Base-by-base conservation (phyloP, 2,888 invertebrate species). In the Limnephilus rhombicus region DNA sequence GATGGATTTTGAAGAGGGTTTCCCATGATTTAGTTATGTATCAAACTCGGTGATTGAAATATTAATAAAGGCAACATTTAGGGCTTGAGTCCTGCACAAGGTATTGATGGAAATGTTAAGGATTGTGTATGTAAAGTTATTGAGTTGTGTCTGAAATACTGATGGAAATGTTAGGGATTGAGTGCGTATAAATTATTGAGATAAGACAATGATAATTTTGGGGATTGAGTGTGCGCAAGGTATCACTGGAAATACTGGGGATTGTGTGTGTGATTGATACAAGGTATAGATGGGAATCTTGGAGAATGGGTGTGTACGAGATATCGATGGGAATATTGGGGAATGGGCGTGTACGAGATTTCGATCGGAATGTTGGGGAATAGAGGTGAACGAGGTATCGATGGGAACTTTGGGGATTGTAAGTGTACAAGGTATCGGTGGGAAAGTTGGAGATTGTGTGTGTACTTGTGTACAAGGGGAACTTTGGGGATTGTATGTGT, bases 11-110 rank as follows among this genome's bases (percentile, higher is more conserved):
- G 49, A 49, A 49, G 82, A 83, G 34, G 31, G 15, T 85, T 85
- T 85, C n/a, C 37, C 85, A 45, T 85, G 37, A 41, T 85, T 85
- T 85, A 41, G 37, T 41, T 85, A 41, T 41, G 85, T 85, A 85
- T 85, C 11, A 37, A 41, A 85, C 18, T 85, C 15, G 34, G 85
- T 3, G n/a, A 37, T n/a, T 41, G 37, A 85, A 45, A n/a, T 9
- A n/a, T 37, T 41, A 85, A 7, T 9, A 68, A 68, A 68, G 24
- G 68, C 2, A n/a, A 68, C 24, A 24, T n/a, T 68, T 68, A 68
- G 68, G 68, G 68, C 68, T 68, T 1, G 68, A 68, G 68, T 68
- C 24, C 1, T 68, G 68, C 18, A 68, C 24, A 18, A 68, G 68
- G 68, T 68, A 68, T 68, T 68, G 68, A 68, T n/a, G 24, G 24